Evolutionary conservation across 2,888 invertebrate genomes (phyloP).

Genomic region (Allolobophora icterica): DNA sequence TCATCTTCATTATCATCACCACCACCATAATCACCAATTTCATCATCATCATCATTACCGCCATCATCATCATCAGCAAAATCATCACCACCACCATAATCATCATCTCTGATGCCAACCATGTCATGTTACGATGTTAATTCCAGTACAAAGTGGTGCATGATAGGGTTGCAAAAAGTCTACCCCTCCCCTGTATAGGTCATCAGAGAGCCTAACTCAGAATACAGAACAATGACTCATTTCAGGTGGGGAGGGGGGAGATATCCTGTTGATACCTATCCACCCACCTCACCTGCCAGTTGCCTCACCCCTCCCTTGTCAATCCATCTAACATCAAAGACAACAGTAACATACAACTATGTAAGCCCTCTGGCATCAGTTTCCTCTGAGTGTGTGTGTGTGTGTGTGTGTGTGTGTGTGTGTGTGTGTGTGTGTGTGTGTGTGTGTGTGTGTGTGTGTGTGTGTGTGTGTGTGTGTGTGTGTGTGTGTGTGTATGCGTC

Average conservation of each 20-base stretch:
- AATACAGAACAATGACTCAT: background rate
- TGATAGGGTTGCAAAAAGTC: background rate
- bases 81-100: too few species aligned
- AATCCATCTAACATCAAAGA: background rate
- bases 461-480: too few species aligned
- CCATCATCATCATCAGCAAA: background rate
- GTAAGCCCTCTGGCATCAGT: too few species aligned
- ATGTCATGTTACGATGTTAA: background rate
- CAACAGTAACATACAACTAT: background rate
- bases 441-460: too few species aligned
- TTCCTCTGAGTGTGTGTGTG: too few species aligned
- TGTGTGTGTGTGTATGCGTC: too few species aligned
- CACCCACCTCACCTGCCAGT: background rate
- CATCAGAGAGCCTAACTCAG: background rate
- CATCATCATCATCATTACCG: slow-evolving; percentile 26
- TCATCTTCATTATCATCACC: too few species aligned
- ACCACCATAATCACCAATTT: background rate
- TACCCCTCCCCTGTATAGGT: too few species aligned
- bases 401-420: too few species aligned
- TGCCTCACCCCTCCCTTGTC: background rate
- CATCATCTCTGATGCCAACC: background rate
- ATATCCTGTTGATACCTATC: background rate
- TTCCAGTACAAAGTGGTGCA: too few species aligned
- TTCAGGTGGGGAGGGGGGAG: background rate
- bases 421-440: too few species aligned